Conservation (phyloP, 2,888 invertebrate genomes). For the Dynastes grantii region DNA sequence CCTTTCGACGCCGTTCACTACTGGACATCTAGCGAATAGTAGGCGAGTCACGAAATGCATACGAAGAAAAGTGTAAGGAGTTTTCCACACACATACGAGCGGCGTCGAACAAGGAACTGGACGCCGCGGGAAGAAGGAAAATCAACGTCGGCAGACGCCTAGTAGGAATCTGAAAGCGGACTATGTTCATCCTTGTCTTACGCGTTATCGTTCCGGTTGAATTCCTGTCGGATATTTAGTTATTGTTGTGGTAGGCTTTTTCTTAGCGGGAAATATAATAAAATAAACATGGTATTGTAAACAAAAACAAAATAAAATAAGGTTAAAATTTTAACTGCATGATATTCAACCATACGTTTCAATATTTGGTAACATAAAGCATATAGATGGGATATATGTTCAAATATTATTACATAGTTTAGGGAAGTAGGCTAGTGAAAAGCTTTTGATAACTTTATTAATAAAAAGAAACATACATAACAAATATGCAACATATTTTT, state of each 20-base stretch:
- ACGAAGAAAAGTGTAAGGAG: constrained; percentile 39
- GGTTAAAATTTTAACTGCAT: too few species aligned
- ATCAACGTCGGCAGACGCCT: constrained; percentile 1
- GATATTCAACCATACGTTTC: too few species aligned
- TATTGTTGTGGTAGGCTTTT: not conserved
- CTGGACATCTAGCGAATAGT: constrained; percentile 69
- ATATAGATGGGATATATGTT: too few species aligned
- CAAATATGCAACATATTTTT: too few species aligned
- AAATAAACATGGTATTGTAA: too few species aligned
- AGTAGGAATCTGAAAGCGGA: not conserved
- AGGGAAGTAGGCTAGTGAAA: too few species aligned
- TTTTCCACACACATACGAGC: constrained; percentile 24
- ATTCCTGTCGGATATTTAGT: not conserved
- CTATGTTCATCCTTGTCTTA: not conserved
- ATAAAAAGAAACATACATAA: too few species aligned
- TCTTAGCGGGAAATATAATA: too few species aligned
- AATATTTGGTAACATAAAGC: too few species aligned
- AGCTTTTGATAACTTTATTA: too few species aligned
- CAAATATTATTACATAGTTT: too few species aligned
- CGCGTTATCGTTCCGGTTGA: constrained; percentile 21
- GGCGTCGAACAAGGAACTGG: constrained; percentile 6
- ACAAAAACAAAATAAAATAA: too few species aligned
- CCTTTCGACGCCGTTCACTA: constrained; percentile 53
- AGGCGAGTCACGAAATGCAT: constrained; percentile 62
- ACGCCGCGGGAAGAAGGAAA: constrained; percentile 18